Conservation (phyloP, 1,140 invertebrate genomes). For the Drosophila kurseongensis region DNA sequence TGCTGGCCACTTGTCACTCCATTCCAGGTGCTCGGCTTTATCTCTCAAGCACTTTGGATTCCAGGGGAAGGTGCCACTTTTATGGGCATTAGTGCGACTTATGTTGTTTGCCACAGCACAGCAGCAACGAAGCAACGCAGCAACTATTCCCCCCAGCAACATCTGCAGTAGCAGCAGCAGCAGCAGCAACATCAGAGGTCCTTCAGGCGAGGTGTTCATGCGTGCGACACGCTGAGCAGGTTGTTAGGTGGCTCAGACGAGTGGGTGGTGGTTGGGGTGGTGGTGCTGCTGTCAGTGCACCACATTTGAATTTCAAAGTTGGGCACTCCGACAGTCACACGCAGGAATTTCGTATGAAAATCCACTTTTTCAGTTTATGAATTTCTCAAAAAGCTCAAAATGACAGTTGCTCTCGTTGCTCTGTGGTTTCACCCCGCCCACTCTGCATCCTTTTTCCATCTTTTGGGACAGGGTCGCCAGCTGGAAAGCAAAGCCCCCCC, state of each 20-base stretch:
- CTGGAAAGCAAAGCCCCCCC: neutral
- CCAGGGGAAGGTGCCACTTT: conserved; percentile 64
- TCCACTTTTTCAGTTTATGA: conserved; percentile 83
- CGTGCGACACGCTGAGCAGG: conserved; percentile 75
- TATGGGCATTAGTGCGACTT: conserved; percentile 82
- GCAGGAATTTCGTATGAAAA: conserved; percentile 81
- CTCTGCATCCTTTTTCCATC: neutral
- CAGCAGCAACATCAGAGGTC: conserved; percentile 26
- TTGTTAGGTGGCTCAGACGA: conserved; percentile 11
- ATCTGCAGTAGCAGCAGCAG: conserved; percentile 15
- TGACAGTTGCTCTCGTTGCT: conserved; percentile 66
- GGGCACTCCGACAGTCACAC: conserved; percentile 50
- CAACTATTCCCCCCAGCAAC: conserved; percentile 37
- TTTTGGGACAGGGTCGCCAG: neutral
- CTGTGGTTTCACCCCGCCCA: conserved; percentile 6
- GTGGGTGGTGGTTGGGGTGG: neutral
- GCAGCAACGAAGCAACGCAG: neutral
- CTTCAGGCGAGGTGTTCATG: conserved; percentile 74
- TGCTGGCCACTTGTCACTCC: conserved; percentile 80
- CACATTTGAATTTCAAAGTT: conserved; percentile 80
- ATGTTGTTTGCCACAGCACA: conserved; percentile 64
- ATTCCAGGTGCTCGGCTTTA: conserved; percentile 77
- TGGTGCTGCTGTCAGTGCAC: conserved; percentile 59
- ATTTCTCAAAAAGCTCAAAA: conserved; percentile 80
- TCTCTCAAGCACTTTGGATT: conserved; percentile 73